phyloP scores from a whole-genome alignment of 2,113 vertebrate genomes.

The Entomyzon cyanotis region DNA sequence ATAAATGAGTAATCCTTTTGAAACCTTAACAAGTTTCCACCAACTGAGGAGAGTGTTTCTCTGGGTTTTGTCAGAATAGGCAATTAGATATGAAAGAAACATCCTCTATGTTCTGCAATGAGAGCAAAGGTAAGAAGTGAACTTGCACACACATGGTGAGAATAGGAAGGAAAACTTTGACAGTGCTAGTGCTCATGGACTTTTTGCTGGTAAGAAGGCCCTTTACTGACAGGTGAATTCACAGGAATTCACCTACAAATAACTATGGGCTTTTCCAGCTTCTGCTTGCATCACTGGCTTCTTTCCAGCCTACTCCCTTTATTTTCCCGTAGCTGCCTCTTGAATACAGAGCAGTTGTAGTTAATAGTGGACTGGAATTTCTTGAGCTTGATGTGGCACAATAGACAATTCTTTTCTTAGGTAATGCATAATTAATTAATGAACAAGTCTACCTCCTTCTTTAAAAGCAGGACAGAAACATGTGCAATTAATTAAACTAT shows the following conservation, averaged over 20 bases:
- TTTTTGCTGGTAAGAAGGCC: neutral
- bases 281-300: neutral
- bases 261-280: neutral
- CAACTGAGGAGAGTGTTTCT: neutral
- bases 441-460: neutral
- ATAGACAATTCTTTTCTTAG: neutral
- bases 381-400: neutral
- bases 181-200: fast-evolving
- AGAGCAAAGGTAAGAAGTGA: neutral
- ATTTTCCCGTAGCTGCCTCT: neutral
- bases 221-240: neutral
- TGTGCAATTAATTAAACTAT: neutral
- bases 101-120: neutral
- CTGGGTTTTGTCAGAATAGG: neutral
- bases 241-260: neutral
- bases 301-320: neutral
- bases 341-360: neutral
- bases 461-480: neutral
- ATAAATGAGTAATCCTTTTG: neutral
- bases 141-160: neutral
- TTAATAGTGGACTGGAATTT: neutral
- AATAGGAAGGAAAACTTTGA: neutral
- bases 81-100: neutral
- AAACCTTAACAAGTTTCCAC: neutral
- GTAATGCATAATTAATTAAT: neutral